Conservation (phyloP, 64 coral and sea anemone species). For the Stylophora pistillata region DNA sequence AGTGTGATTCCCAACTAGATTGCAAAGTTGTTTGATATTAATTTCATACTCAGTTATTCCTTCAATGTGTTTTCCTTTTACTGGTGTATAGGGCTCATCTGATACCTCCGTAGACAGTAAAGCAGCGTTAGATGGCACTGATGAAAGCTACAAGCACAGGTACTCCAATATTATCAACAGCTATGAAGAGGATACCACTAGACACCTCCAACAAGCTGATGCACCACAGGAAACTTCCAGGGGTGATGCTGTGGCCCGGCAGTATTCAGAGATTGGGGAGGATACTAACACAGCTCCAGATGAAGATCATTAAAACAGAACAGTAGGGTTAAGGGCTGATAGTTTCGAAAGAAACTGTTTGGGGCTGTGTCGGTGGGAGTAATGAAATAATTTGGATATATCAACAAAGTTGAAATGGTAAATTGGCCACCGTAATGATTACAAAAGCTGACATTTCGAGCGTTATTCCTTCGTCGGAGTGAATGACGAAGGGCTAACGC, state of each 20-base stretch:
- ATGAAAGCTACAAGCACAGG: background rate
- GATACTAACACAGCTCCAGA: slow-evolving; percentile 11
- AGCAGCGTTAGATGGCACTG: background rate
- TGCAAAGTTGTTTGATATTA: no score
- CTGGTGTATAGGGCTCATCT: background rate
- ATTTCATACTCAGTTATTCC: background rate
- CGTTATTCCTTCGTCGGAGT: no score
- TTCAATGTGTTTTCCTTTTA: background rate
- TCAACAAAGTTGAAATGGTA: no score
- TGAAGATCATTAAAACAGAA: slow-evolving; percentile 28
- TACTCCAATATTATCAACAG: background rate
- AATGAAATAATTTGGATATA: no score
- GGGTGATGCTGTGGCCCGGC: background rate
- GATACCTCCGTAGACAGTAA: background rate
- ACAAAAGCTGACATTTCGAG: no score
- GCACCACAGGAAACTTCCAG: background rate
- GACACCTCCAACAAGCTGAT: background rate
- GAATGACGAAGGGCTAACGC: no score
- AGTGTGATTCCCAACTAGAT: no score
- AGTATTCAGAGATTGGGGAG: slow-evolving; percentile 42
- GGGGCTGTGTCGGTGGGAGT: no score
- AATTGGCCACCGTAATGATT: no score
- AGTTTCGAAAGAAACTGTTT: no score
- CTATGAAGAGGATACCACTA: background rate
- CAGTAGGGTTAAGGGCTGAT: no score